phyloP scores from a whole-genome alignment of 2,888 invertebrate species.

The Ectobius pallidus region DNA sequence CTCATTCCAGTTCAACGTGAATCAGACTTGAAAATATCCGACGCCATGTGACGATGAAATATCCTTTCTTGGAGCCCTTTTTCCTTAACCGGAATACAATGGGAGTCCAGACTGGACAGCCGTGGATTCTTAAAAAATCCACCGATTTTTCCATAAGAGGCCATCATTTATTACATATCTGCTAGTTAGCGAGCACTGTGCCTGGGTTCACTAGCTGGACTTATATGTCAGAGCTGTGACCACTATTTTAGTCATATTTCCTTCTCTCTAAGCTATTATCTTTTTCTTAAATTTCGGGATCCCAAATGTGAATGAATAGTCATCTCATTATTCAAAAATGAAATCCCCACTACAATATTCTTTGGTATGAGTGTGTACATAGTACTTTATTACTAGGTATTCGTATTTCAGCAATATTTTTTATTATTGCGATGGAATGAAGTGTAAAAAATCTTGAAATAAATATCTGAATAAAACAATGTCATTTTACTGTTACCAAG shows the following conservation, averaged over 20 bases:
- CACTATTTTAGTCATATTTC: neutral
- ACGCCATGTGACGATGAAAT: no score
- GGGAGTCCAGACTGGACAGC: no score
- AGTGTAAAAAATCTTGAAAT: neutral
- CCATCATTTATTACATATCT: neutral
- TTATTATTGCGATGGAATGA: neutral
- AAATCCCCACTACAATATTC: neutral
- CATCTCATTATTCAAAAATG: neutral
- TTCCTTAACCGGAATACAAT: no score
- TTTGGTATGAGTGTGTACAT: neutral
- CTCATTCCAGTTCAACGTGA: conserved; percentile 1
- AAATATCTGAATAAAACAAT: neutral
- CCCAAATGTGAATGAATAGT: conserved; percentile 8
- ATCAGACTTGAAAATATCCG: neutral
- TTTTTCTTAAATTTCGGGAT: neutral
- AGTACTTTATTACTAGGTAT: neutral
- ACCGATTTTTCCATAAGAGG: no score
- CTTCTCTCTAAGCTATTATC: neutral
- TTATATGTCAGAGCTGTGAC: conserved; percentile 1
- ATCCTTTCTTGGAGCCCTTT: no score
- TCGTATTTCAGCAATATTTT: conserved; percentile 11
- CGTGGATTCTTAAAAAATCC: no score
- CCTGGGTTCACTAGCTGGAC: neutral
- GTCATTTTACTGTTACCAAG: neutral
- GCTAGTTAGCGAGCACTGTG: neutral